phyloP scores from a whole-genome alignment of 2,113 vertebrate genomes.

The Catharus fuscescens region DNA sequence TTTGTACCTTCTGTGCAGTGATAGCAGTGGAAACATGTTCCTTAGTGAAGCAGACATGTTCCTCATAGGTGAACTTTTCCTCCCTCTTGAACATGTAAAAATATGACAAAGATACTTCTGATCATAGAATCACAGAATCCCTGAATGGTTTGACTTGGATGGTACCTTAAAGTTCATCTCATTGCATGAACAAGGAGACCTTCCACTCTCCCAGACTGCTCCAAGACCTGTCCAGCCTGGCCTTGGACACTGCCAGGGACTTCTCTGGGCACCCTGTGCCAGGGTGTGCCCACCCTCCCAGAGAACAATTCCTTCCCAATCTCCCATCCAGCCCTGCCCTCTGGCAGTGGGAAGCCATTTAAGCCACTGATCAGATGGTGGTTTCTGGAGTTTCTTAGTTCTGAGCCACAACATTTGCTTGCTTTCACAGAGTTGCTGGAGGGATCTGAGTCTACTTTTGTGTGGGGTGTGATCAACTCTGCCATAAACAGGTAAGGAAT shows the following conservation, averaged over 20 bases:
- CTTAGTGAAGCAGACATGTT: background rate
- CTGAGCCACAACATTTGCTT: background rate
- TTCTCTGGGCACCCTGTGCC: background rate
- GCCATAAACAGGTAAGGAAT: background rate
- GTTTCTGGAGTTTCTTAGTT: background rate
- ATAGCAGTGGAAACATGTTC: background rate
- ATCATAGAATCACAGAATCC: background rate
- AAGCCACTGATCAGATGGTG: background rate
- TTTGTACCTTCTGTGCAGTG: background rate
- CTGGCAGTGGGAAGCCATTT: background rate
- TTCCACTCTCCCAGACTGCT: background rate
- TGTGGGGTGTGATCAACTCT: background rate
- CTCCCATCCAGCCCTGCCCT: background rate
- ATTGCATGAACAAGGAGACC: background rate
- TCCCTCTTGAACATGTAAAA: background rate
- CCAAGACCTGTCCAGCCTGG: fast-evolving
- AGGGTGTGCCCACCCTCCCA: fast-evolving
- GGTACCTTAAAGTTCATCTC: background rate
- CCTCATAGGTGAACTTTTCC: background rate
- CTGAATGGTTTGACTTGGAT: background rate
- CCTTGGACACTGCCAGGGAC: background rate
- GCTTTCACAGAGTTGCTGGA: conserved; percentile 2
- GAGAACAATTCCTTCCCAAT: background rate
- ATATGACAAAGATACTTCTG: background rate
- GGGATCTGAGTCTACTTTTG: background rate